These are phyloP conservation scores for Phyllotreta cruciferae DNA, from an alignment of 2,888 invertebrate genomes.

Conservation along the genomic window DNA sequence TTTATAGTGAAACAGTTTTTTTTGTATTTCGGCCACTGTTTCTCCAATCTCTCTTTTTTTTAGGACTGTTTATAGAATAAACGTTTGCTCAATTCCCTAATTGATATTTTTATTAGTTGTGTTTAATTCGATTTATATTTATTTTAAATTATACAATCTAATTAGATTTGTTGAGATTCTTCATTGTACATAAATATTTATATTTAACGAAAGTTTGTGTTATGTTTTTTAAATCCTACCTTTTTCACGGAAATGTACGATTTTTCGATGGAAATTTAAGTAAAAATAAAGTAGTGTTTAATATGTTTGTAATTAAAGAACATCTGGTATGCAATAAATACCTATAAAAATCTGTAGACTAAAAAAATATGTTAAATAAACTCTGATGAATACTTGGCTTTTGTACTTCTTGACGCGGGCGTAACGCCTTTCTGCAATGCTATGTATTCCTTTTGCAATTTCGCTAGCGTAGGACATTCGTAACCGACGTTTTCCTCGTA, in stretches of 20 bases:
- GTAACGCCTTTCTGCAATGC: conserved; percentile 63
- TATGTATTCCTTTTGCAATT: conserved; percentile 65
- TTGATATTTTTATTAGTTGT: conserved; percentile 32
- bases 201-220: conserved; percentile 9
- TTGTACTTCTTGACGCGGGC: conserved; percentile 65
- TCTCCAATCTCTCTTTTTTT: conserved; percentile 24
- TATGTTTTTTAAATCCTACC: too few species aligned
- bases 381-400: conserved; percentile 73
- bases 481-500: conserved; percentile 69
- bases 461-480: conserved; percentile 64
- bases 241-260: too few species aligned
- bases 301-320: background rate
- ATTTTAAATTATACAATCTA: conserved; percentile 34
- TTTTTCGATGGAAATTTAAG: too few species aligned
- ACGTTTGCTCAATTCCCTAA: conserved; percentile 34
- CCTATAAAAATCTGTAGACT: background rate
- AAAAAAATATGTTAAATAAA: conserved; percentile 43
- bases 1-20: conserved; percentile 29
- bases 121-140: conserved; percentile 24
- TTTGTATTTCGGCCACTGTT: conserved; percentile 28
- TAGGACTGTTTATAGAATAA: conserved; percentile 39
- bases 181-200: conserved; percentile 35
- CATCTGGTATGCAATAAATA: background rate
- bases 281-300: too few species aligned
- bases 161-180: conserved; percentile 31